Evolutionary conservation across 1,140 invertebrate species (phyloP).

Genomic region (Scaptomyza hsui): DNA sequence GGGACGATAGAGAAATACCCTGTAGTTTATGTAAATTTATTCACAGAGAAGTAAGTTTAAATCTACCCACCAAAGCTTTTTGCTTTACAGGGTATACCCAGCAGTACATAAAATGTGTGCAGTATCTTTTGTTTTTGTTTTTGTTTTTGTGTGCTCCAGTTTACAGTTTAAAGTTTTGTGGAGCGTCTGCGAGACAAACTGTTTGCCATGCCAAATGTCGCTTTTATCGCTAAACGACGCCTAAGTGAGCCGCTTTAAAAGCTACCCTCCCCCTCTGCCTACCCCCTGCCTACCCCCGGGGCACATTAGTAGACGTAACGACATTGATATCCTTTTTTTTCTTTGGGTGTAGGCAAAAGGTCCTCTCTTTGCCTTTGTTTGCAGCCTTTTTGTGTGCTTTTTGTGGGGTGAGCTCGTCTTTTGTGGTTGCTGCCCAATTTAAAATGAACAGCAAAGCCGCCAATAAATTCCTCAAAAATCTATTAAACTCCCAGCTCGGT

Average conservation of each 20-base stretch:
- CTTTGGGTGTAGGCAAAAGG: conserved; percentile 21
- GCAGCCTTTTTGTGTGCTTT: conserved; percentile 34
- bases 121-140: conserved; percentile 38
- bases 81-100: background rate
- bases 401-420: conserved; percentile 41
- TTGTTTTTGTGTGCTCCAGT: conserved; percentile 59
- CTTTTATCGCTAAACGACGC: conserved; percentile 79
- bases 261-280: background rate
- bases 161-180: conserved; percentile 63
- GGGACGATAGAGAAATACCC: background rate
- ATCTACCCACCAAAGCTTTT: background rate
- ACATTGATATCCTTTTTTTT: conserved; percentile 63
- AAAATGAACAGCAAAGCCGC: conserved; percentile 58
- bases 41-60: too few relatives aligned
- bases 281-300: conserved; percentile 18
- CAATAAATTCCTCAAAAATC: conserved; percentile 56
- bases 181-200: conserved; percentile 12
- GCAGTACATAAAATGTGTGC: conserved; percentile 35
- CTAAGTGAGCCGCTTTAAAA: conserved; percentile 66
- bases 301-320: conserved; percentile 61
- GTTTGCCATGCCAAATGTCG: conserved; percentile 47
- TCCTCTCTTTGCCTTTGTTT: conserved; percentile 37
- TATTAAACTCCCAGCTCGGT: conserved; percentile 19
- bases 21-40: background rate
- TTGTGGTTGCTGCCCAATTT: conserved; percentile 51